A percentile compares a stretch with the other conserved stretches of the same genome.
These are phyloP conservation scores for Mastigias papua DNA, from an alignment of 30 jellyfish, hydroid and myxozoan species.

Conservation along the genomic window DNA sequence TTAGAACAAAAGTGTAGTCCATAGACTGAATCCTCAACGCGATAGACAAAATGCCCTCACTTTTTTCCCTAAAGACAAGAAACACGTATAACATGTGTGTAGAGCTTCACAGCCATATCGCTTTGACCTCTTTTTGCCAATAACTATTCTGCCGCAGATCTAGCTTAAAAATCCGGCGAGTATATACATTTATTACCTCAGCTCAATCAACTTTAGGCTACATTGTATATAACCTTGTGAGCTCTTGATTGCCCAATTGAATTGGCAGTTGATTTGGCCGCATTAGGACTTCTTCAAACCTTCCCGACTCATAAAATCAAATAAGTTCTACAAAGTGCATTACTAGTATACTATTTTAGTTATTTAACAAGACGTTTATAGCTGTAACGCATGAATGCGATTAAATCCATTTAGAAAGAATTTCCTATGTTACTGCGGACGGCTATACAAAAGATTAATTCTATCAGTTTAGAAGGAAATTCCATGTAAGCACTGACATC, in stretches of 20 bases:
- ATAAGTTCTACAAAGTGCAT: background rate
- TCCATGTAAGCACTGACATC: slow-evolving; percentile 27
- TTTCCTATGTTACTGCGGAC: slow-evolving; percentile 16
- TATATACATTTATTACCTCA: background rate
- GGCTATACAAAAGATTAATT: background rate
- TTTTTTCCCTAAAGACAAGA: no score
- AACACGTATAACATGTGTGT: no score
- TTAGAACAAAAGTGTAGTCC: no score
- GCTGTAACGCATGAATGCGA: slow-evolving; percentile 7
- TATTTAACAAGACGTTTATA: background rate
- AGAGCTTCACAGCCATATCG: no score
- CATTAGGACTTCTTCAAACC: background rate
- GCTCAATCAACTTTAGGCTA: background rate
- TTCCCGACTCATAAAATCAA: background rate
- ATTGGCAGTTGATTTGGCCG: slow-evolving; percentile 16
- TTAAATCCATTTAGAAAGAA: background rate
- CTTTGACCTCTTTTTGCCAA: no score
- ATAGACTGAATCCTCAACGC: no score
- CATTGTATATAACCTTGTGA: background rate
- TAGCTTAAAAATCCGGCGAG: no score
- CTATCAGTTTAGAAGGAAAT: slow-evolving; percentile 19
- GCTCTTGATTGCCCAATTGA: background rate
- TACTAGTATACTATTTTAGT: slow-evolving; percentile 5
- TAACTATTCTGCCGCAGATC: no score
- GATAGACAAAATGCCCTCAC: no score